Evolutionary conservation across 2,888 invertebrate species (phyloP), one percentile per base, ranked within the genome.

Genomic region (Seira musarum): DNA sequence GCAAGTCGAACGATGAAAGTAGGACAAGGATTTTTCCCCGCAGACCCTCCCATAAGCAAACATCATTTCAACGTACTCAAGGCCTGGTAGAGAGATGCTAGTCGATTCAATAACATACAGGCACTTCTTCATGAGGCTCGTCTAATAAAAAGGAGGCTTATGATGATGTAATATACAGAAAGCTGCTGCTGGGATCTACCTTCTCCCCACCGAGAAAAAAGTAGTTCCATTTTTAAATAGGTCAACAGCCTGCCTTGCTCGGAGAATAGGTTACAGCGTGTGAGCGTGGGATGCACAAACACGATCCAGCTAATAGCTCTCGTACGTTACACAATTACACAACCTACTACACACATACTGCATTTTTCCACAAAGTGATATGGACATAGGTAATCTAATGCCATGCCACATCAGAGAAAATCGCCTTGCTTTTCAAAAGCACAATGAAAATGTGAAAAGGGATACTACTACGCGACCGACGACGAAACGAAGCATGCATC

Each of bases 1-100:
- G 76, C 79, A 73, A 76, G 64, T 77, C 68, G 71, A 74, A 82
- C 70, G 82, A 82, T 72, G 74, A 83, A 83, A 83, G 83, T 83
- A 78, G 83, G 82, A 83, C 83, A 83, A 83, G 83, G 83, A 82
- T 82, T 82, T 83, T 77, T 83, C 80, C 75, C 80, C 83, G 70
- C 77, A 76, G 76, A 82, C 72, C 78, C 83, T 81, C 81, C 83
- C 83, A 73, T 77, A 71, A 79, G 64, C 79, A 73, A 80, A 80
- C 80, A 80, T 57, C 74, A 74, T 75, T 80, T 72, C 65, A 75
- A 75, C 75, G 68, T 35, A 80, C 80, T 80, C 70, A 75, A 74
- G 80, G 80, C 74, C 74, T 80, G 70, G 70, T n/a, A n/a, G n/a
- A n/a, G n/a, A n/a, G n/a, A 70, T 40, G 13, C 40, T 40, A n/a